Percentiles rank a stretch among this genome's conserved stretches.
Evolutionary conservation across 1,140 invertebrate genomes (phyloP).

Genomic region (Micrasema longulum): DNA sequence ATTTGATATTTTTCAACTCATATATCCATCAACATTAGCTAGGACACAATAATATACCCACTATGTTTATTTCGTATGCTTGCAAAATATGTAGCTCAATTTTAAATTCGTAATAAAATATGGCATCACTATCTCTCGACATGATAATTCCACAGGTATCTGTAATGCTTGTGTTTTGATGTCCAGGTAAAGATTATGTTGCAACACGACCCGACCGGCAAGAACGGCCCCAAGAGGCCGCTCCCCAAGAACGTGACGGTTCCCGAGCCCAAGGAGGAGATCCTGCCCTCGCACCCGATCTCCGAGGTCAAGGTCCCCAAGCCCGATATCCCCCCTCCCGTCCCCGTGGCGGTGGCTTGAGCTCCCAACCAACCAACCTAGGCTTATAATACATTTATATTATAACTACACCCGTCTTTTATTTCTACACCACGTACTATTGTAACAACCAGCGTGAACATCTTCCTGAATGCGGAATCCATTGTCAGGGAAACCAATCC

Average conservation of each 20-base stretch:
- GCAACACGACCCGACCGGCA: constrained; percentile 96
- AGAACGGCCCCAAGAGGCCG: constrained; percentile 96
- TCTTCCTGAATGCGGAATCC: too few species aligned
- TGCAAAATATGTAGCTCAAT: too few species aligned
- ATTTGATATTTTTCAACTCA: too few species aligned
- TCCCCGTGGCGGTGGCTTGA: constrained; percentile 27
- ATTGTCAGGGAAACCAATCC: too few species aligned
- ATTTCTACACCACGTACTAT: neutral
- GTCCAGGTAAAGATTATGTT: constrained; percentile 97
- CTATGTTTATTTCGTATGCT: too few species aligned
- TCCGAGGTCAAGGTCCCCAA: constrained; percentile 74
- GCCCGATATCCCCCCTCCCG: constrained; percentile 60
- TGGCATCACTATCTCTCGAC: neutral
- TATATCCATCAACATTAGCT: too few species aligned
- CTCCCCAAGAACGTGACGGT: constrained; percentile 97
- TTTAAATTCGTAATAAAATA: too few species aligned
- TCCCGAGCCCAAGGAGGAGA: constrained; percentile 92
- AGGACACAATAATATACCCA: too few species aligned
- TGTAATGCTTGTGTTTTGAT: constrained; percentile 2
- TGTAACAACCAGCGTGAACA: too few species aligned
- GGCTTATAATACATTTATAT: constrained; percentile 42
- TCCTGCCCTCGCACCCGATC: constrained; percentile 71
- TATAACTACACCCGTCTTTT: constrained; percentile 16
- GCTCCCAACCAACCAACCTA: too few species aligned
- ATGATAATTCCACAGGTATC: neutral